Conservation (phyloP, 1,140 invertebrate genomes). For the Steinernema feltiae region DNA sequence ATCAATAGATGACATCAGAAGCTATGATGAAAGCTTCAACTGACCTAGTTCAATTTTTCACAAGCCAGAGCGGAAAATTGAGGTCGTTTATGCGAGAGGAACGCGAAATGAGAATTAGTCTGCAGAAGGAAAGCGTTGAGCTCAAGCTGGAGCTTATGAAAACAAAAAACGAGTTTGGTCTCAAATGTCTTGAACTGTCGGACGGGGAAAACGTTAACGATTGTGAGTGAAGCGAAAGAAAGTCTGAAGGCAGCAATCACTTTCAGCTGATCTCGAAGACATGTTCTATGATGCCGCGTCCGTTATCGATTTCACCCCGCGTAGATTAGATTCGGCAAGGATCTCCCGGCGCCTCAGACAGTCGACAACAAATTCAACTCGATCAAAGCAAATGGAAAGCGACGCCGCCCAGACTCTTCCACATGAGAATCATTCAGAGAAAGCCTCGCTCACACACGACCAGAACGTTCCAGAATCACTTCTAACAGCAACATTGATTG, state of each 20-base stretch:
- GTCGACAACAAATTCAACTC: not conserved
- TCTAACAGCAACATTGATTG: not conserved
- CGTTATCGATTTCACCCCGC: not conserved
- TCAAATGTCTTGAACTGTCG: slow-evolving; percentile 74
- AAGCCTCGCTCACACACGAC: no score
- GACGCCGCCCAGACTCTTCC: not conserved
- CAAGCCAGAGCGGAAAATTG: slow-evolving; percentile 77
- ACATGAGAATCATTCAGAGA: not conserved
- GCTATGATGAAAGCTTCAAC: not conserved
- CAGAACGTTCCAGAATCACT: no score
- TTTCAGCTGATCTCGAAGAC: slow-evolving; percentile 6
- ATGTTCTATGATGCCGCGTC: not conserved
- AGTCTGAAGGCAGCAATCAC: not conserved
- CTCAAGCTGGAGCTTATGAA: slow-evolving; percentile 71
- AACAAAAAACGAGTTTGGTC: slow-evolving; percentile 55
- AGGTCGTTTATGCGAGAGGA: slow-evolving; percentile 83
- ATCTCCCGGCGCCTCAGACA: not conserved
- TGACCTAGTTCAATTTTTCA: not conserved
- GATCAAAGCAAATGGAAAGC: not conserved
- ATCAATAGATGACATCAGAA: not conserved
- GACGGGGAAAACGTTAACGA: not conserved
- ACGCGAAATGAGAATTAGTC: slow-evolving; percentile 77
- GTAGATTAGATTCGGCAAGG: not conserved
- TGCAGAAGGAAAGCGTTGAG: slow-evolving; percentile 92
- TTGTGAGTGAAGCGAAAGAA: not conserved